Base-by-base conservation (phyloP, 2,888 invertebrate species). In the Cartodere bifasciata region DNA sequence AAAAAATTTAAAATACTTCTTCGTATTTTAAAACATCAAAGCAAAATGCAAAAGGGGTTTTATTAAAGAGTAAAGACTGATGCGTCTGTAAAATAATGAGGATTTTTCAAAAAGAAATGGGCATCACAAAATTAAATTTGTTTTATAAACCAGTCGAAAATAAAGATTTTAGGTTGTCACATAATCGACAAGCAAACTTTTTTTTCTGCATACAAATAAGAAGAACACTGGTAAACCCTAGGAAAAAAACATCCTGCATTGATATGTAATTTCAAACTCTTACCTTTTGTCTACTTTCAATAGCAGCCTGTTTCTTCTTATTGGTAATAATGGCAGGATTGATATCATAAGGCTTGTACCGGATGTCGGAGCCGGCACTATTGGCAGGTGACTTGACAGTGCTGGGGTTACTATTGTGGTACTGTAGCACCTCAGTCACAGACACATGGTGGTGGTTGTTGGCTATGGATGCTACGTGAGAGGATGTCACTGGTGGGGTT, bases 261-360 rank as follows among this genome's bases (percentile, higher is more conserved):
- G 20, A 7, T 17, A 17, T 16, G 10, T 28, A 9, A 25, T 31
- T 13, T 14, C 29, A 29, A 32, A 37, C 37, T 29, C 38, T 39
- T 30, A 38, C 32, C 32, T 31, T 21, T 28, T 45, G 49, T 24
- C 48, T 37, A 31, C 41, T 43, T 35, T 60, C 60, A 25, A 56
- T 52, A 15, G 59, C 56, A 21, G 58, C 61, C 37, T 64, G 63
- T 38, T 62, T 61, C 52, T 67, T 67, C 37, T 55, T 60, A 36
- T 56, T 62, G 22, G 60, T 51, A 23, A 56, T 51, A 27, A 58
- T 54, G 14, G 62, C 52, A 35, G 63, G 63, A 43, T 62, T 65
- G 29, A 69, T 62, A 44, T 70, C 70, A 41, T 72, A 71, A 9
- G 72, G 72, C 43, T 68, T 68, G 48, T 70, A 72, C 24, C 71